Conservation (phyloP, 2,113 vertebrate species). For the Mesocricetus auratus region DNA sequence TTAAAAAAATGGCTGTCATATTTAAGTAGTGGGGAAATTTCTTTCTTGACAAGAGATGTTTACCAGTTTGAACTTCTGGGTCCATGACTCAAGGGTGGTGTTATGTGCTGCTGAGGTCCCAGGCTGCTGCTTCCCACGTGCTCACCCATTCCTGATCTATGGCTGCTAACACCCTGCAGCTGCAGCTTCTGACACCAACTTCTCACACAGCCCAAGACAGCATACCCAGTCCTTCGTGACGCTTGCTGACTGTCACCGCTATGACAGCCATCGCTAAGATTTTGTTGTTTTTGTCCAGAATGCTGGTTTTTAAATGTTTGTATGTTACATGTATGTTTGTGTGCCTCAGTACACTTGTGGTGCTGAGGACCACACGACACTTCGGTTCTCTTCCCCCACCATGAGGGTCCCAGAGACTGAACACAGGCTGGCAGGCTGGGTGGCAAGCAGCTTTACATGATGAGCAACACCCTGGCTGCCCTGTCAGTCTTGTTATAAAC, state of each 20-base stretch:
- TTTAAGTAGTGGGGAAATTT: background rate
- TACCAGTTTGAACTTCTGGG: background rate
- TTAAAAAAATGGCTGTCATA: background rate
- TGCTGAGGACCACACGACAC: background rate
- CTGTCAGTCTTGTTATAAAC: background rate
- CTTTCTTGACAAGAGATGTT: too few species aligned
- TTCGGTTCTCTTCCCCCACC: background rate
- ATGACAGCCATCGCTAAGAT: background rate
- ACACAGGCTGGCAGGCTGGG: background rate
- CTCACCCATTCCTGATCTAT: accelerated
- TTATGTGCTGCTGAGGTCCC: too few species aligned
- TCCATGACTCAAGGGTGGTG: background rate
- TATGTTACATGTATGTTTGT: background rate
- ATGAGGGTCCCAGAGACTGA: too few species aligned
- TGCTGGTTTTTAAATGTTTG: background rate
- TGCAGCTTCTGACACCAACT: background rate
- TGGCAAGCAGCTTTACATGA: background rate
- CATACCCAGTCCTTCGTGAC: background rate
- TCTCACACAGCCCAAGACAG: background rate
- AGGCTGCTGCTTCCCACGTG: background rate
- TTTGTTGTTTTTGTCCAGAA: background rate
- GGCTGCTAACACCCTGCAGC: accelerated
- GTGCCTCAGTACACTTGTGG: background rate
- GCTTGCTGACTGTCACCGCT: background rate
- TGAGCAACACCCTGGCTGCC: background rate